Conservation (phyloP, 2,113 vertebrate genomes). For the Forbesichthys agassizii region DNA sequence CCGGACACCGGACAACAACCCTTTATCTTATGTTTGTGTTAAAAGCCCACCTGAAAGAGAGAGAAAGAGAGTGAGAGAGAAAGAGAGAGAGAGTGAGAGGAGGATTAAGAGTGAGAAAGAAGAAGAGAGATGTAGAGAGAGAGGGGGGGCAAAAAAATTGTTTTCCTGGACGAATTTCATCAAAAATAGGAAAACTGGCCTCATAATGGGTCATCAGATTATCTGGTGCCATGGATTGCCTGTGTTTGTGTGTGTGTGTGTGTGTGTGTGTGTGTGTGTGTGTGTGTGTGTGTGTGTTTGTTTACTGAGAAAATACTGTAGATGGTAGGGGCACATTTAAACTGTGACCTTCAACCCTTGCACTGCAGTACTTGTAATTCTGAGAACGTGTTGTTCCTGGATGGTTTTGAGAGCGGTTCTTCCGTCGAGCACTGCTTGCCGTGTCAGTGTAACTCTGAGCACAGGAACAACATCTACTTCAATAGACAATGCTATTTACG, state of each 20-base stretch:
- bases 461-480: slow-evolving; percentile 56
- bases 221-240: background rate
- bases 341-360: no score
- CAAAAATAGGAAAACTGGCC: background rate
- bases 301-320: background rate
- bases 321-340: no score
- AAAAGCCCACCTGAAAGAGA: background rate
- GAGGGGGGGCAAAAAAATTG: no score
- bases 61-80: slow-evolving; percentile 20
- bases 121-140: no score
- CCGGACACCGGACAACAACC: no score
- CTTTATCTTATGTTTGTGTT: background rate
- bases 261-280: background rate
- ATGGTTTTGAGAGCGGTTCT: background rate
- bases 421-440: slow-evolving; percentile 19
- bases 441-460: slow-evolving; percentile 39
- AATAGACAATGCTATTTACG: slow-evolving; percentile 66
- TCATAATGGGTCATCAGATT: background rate
- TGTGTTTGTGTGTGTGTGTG: background rate
- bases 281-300: background rate
- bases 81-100: slow-evolving; percentile 9
- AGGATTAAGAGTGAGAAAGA: no score
- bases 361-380: no score
- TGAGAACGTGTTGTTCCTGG: no score
- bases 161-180: no score